Conservation (phyloP, 2,888 invertebrate species). For the Cheilosia vernalis region DNA sequence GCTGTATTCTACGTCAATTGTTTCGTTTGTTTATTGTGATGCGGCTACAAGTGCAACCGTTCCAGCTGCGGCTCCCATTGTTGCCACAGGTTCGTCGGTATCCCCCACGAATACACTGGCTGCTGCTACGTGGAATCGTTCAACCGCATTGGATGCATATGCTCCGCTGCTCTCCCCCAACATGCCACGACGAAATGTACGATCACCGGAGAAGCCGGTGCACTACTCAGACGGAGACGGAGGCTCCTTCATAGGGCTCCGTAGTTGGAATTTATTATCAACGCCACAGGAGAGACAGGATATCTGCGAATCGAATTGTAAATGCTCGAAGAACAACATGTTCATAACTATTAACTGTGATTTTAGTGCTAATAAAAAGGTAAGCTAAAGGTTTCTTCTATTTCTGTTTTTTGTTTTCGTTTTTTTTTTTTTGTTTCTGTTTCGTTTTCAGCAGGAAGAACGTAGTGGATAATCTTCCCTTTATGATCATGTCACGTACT, state of each 20-base stretch:
- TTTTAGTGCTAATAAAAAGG: conserved; percentile 72
- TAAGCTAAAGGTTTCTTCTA: conserved; percentile 40
- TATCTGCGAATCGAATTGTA: conserved; percentile 65
- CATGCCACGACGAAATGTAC: conserved; percentile 11
- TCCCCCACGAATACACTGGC: conserved; percentile 17
- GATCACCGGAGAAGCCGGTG: conserved; percentile 42
- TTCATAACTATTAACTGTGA: conserved; percentile 70
- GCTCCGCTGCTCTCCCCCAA: conserved; percentile 10
- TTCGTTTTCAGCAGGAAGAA: conserved; percentile 28
- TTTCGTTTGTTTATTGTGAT: conserved; percentile 69
- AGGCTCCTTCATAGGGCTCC: conserved; percentile 13
- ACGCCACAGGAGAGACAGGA: conserved; percentile 45
- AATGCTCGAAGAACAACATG: conserved; percentile 56
- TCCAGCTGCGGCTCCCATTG: conserved; percentile 64
- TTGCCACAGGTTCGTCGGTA: conserved; percentile 51
- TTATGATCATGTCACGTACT: conserved; percentile 65
- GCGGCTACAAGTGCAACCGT: conserved; percentile 63
- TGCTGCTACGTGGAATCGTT: conserved; percentile 45
- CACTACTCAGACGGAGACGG: conserved; percentile 1
- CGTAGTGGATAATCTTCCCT: conserved; percentile 23
- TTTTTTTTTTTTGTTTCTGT: not conserved
- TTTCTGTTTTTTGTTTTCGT: not conserved
- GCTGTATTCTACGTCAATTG: conserved; percentile 58
- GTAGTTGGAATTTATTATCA: conserved; percentile 53
- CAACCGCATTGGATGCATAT: conserved; percentile 48